Base-by-base conservation (phyloP, 2,797 vertebrate species). In the Bucorvus abyssinicus region DNA sequence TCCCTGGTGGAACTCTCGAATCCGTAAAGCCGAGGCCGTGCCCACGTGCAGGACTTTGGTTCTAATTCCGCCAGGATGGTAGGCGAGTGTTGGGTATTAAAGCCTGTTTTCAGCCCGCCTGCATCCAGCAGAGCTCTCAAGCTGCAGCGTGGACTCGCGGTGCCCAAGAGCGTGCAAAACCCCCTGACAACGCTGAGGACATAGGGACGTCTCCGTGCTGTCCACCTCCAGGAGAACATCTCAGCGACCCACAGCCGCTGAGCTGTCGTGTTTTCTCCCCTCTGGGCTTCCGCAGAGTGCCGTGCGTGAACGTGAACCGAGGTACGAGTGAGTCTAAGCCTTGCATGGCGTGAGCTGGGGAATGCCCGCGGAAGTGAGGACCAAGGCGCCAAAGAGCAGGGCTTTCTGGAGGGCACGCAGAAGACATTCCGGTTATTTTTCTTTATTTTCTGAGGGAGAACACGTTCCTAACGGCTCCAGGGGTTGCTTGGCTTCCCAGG, bases 361-460 rank as follows among this genome's bases (percentile, higher is more conserved):
- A 84, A 76, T 47, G 44, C 2, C 30, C 49, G 29, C 42, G 30
- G 77, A 57, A 47, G 27, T 8, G 61, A 49, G n/a, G 44, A 77
- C 10, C 20, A 64, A 1, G 8, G 24, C 0, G 1, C 44, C 49
- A 3, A 84, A 55, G 38, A 59, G 56, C 0, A 0, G 24, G 22
- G 9, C 8, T 90, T 56, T 80, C 3, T 50, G 27, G 27, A 68
- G 63, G 22, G 15, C 9, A 52, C 30, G 8, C 20, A 83, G 29
- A 63, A 67, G 7, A 60, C 59, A 44, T 45, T 30, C 0, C 1
- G 3, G 32, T 47, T 16, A 1, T 12, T 14, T 21, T 12, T 20
- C 23, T n/a, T 70, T 36, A 2, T 32, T 63, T 69, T 59, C 36
- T 57, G 9, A 38, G 36, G 36, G 7, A 13, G 9, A 70, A 9